phyloP scores from a whole-genome alignment of 2,888 invertebrate species.

The Campopleginae sp. region DNA sequence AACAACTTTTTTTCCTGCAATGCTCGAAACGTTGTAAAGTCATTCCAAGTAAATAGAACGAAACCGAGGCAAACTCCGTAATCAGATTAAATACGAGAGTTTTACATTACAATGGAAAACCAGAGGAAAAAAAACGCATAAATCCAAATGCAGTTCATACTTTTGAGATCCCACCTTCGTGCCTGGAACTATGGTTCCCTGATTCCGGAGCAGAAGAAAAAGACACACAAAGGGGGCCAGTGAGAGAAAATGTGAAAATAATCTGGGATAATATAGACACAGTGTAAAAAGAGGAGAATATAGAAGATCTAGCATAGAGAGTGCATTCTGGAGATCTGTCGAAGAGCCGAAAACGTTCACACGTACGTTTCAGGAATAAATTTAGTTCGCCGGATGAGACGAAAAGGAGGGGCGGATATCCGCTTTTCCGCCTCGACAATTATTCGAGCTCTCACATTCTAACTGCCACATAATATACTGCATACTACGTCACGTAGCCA shows the following conservation, averaged over 20 bases:
- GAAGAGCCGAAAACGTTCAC: constrained; percentile 65
- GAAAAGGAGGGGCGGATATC: constrained; percentile 74
- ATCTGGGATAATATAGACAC: constrained; percentile 38
- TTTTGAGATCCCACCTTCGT: constrained; percentile 24
- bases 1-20: not conserved
- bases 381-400: constrained; percentile 52
- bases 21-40: not conserved
- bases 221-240: not conserved
- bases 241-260: constrained; percentile 24
- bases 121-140: not conserved
- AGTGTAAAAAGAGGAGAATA: not conserved
- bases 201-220: not conserved
- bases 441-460: constrained; percentile 63
- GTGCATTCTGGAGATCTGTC: constrained; percentile 35
- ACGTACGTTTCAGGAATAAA: constrained; percentile 68
- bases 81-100: not conserved
- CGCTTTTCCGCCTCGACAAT: constrained; percentile 77
- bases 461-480: constrained; percentile 42
- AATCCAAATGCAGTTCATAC: constrained; percentile 21
- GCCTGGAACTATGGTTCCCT: constrained; percentile 34
- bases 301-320: constrained; percentile 25
- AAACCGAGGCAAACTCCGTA: too few relatives aligned
- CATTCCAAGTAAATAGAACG: too few relatives aligned
- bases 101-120: not conserved
- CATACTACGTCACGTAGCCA: constrained; percentile 1